Base-by-base conservation (phyloP, 2,888 invertebrate genomes). In the Listrodromus nycthemerus region DNA sequence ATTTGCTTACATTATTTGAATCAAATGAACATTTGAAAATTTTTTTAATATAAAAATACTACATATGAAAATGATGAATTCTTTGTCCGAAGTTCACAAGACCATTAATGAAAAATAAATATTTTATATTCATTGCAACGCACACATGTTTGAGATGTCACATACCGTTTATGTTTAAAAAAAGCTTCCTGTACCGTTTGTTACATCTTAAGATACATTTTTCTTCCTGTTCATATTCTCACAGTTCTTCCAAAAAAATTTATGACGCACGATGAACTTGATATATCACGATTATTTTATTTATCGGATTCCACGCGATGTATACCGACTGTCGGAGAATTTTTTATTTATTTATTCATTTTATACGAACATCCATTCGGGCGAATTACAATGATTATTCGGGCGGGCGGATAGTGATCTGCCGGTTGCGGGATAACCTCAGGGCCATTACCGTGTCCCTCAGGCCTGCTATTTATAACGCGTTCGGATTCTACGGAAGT, bases 401-500 rank as follows among this genome's bases (percentile, higher is more conserved):
- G 77, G 71, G 69, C 50, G 80, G 69, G 74, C 58, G 79, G 86
- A 83, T 83, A 81, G 69, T 55, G 71, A 82, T 86, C 80, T 61
- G 52, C 21, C 77, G 50, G 70, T 82, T 63, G 66, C 16, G 48
- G 67, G 80, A 37, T 71, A 37, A 52, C 50, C 58, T 74, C 58
- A 27, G 41, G 66, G 41, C 37, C 24, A 71, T 78, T 83, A 73
- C 66, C 76, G 63, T 61, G 55, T 79, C 80, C 63, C 76, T 70
- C 13, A 45, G 19, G 33, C 71, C 55, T 65, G 85, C 86, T 87
- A 87, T 87, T 85, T 85, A 87, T 85, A 83, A 85, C 82, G 82
- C 83, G 81, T 82, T 58, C 80, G 79, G 71, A 85, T 85, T 86
- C 77, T 83, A 84, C 86, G 85, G 87, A 87, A 86, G 86, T 86